phyloP scores from a whole-genome alignment of 2,888 invertebrate species.

The Chymomyza procnemis region DNA sequence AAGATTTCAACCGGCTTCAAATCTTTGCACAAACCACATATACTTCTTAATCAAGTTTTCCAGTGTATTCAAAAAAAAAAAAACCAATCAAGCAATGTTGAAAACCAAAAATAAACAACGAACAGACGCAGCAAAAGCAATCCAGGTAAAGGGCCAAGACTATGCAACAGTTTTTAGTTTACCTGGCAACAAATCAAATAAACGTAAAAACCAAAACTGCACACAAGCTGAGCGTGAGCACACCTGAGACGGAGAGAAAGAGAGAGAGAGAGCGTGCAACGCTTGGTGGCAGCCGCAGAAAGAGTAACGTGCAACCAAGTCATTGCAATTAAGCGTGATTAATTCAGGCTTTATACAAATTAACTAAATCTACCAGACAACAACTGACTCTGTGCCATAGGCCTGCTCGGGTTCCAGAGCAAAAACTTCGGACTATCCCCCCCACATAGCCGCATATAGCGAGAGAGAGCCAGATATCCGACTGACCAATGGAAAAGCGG shows the following conservation, averaged over 20 bases:
- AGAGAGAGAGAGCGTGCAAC: background rate
- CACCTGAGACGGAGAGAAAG: constrained; percentile 6
- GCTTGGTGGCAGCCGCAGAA: no score
- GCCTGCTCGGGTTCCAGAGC: background rate
- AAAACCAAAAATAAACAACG: constrained; percentile 70
- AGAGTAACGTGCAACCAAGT: constrained; percentile 31
- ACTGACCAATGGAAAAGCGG: constrained; percentile 60
- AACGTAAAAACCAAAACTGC: constrained; percentile 40
- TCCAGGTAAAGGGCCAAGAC: constrained; percentile 42
- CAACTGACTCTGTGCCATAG: background rate
- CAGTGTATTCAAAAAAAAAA: constrained; percentile 19
- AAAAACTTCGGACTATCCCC: background rate
- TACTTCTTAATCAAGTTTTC: no score
- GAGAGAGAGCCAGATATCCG: constrained; percentile 25
- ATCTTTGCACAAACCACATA: no score
- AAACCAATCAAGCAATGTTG: constrained; percentile 67
- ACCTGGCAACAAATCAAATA: constrained; percentile 59
- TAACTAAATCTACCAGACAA: constrained; percentile 61
- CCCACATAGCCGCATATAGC: background rate
- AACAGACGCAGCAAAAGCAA: constrained; percentile 2
- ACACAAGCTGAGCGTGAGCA: background rate
- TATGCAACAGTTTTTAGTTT: constrained; percentile 30
- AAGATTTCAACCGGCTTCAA: no score
- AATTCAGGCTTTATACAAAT: constrained; percentile 71
- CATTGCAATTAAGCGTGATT: constrained; percentile 69